Conservation (phyloP, 1,140 invertebrate species). For the Drosophila baimaii region DNA sequence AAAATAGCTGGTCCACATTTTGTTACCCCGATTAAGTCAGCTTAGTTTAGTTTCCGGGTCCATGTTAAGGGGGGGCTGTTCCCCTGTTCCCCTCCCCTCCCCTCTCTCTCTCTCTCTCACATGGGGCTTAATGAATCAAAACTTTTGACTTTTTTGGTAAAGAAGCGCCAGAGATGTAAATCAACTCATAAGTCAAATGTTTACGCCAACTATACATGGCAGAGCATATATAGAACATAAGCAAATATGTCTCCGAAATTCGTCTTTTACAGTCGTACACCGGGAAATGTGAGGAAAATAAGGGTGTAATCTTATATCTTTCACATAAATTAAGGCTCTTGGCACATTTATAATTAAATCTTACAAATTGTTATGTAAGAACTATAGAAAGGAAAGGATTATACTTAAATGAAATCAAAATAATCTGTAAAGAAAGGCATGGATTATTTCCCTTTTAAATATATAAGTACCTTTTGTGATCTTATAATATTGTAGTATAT, state of each 20-base stretch:
- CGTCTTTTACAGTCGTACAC: not conserved
- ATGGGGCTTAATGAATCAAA: conserved; percentile 50
- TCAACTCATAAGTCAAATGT: conserved; percentile 77
- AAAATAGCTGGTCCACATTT: conserved; percentile 75
- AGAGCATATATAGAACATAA: conserved; percentile 1
- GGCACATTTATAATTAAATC: not conserved
- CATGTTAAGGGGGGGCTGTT: too few relatives aligned
- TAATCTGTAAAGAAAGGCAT: too few relatives aligned
- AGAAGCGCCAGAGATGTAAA: conserved; percentile 48
- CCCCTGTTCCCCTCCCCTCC: too few relatives aligned
- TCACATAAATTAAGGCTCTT: not conserved
- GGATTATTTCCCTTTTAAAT: not conserved
- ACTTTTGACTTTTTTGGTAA: conserved; percentile 39
- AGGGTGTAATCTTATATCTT: too few relatives aligned
- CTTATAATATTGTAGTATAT: too few relatives aligned
- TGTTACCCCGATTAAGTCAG: conserved; percentile 41
- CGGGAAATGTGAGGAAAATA: not conserved
- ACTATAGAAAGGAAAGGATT: not conserved
- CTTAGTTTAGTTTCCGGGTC: conserved; percentile 33
- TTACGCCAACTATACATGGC: conserved; percentile 50
- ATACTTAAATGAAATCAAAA: too few relatives aligned
- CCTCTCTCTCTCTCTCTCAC: not conserved
- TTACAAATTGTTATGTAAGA: not conserved
- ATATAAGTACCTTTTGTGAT: too few relatives aligned
- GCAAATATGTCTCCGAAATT: conserved; percentile 25